Percentiles rank a stretch among this genome's conserved stretches.
Evolutionary conservation across 2,113 vertebrate species (phyloP).

Genomic region (Myiagra hebetior): DNA sequence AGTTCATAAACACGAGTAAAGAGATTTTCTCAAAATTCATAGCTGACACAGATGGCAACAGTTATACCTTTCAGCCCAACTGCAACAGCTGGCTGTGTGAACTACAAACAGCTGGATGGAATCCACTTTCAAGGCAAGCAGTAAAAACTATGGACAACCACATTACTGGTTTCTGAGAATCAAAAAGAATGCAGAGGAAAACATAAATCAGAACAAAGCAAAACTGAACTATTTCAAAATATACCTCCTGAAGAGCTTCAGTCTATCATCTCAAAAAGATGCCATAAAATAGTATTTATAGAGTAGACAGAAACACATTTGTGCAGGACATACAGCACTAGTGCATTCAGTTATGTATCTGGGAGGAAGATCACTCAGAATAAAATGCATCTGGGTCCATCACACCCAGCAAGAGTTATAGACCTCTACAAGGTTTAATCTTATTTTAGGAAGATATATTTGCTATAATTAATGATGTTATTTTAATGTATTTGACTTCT

Average conservation of each 20-base stretch:
- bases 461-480: background rate
- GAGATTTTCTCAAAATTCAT: slow-evolving; percentile 45
- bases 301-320: background rate
- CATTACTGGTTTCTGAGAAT: background rate
- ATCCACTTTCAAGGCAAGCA: background rate
- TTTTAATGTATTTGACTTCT: background rate
- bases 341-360: background rate
- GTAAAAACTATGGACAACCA: background rate
- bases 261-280: background rate
- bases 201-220: background rate
- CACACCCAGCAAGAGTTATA: background rate
- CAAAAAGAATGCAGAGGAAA: background rate
- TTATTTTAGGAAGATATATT: background rate
- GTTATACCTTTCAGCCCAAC: background rate
- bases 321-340: background rate
- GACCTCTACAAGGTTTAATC: background rate
- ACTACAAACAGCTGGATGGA: slow-evolving; percentile 38
- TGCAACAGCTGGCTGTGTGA: slow-evolving; percentile 54
- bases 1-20: slow-evolving; percentile 49
- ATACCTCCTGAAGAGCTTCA: background rate
- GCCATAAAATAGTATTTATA: background rate
- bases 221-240: background rate
- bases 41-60: slow-evolving; percentile 12
- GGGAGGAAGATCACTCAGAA: background rate
- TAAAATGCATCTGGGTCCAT: background rate